Evolutionary conservation across 2,888 invertebrate species (phyloP), one percentile per base, ranked within the genome.

Genomic region (Scelioninae gen. 2): DNA sequence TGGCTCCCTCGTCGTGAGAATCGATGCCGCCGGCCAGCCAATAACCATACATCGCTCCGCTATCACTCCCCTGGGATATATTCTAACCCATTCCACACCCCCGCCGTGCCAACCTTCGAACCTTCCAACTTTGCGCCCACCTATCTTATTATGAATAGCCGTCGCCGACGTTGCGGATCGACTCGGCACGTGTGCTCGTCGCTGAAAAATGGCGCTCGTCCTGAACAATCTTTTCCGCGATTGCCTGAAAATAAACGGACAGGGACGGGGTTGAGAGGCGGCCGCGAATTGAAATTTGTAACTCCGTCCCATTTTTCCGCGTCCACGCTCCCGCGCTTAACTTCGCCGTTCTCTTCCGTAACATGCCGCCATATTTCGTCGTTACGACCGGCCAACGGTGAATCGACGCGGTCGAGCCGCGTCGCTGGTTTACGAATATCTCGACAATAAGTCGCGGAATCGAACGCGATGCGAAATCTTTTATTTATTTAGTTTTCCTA

Each of bases 21-120:
- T 86, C 85, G 86, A 86, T 86, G 85, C 85, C 81, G 81, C 81
- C 84, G 82, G 82, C 82, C 83, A 82, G 81, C 85, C 85, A 86
- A 86, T 86, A 86, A 85, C 86, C 84, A 84, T 85, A 84, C 84
- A 84, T 85, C 84, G 81, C 82, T 81, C 78, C 78, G 78, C 82
- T 84, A 84, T 84, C 84, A 84, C 84, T 84, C 84, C 84, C 84
- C 73, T 72, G 84, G 83, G 84, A 77, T 81, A 79, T 82, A 76
- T 77, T 75, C 71, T 55, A 71, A 68, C 67, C 74, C 72, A 58
- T 37, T 76, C 57, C 55, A 46, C 43, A 46, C 43, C 73, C 39
- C 16, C 16, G 50, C 39, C 74, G 67, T 48, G 28, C 63, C 48
- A 70, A 57, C 74, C 71, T 67, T 68, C 70, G 53, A 58, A 39